These are phyloP conservation scores for Chrysotoxum bicinctum DNA, from an alignment of 2,888 invertebrate species.

Conservation along the genomic window DNA sequence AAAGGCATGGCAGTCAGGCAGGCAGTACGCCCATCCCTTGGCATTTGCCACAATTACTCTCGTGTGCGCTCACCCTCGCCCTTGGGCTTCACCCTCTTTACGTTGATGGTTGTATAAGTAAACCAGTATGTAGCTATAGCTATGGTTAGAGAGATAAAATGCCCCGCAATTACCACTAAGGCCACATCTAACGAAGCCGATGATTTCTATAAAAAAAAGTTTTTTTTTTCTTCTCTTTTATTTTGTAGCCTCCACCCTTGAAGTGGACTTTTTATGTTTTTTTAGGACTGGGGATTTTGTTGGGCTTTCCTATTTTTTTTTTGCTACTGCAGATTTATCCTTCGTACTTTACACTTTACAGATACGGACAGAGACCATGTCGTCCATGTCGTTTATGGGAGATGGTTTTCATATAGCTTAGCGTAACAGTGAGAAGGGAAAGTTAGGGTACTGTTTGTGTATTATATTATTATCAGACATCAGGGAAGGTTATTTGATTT, in stretches of 20 bases:
- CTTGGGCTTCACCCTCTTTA: slow-evolving; percentile 67
- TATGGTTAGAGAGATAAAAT: slow-evolving; percentile 78
- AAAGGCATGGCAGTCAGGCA: slow-evolving; percentile 18
- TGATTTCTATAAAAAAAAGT: slow-evolving; percentile 79
- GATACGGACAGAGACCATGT: slow-evolving; percentile 59
- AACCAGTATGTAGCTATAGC: slow-evolving; percentile 48
- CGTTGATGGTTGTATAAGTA: slow-evolving; percentile 43
- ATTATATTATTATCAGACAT: background rate
- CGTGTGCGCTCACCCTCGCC: slow-evolving; percentile 71
- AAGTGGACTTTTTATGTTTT: slow-evolving; percentile 56
- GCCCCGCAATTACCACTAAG: slow-evolving; percentile 81
- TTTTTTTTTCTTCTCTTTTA: background rate
- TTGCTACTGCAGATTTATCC: slow-evolving; percentile 41
- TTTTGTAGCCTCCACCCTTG: slow-evolving; percentile 62
- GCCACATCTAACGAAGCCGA: slow-evolving; percentile 81
- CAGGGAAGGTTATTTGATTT: background rate
- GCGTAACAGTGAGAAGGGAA: slow-evolving; percentile 49
- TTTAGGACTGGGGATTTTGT: slow-evolving; percentile 39
- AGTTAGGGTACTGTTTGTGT: slow-evolving; percentile 20
- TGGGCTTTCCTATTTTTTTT: slow-evolving; percentile 39
- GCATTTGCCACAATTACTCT: slow-evolving; percentile 73
- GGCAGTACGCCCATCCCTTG: slow-evolving; percentile 67
- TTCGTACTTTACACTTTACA: slow-evolving; percentile 69
- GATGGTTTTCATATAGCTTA: slow-evolving; percentile 35
- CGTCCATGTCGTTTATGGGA: slow-evolving; percentile 60